Conservation (phyloP, 1,140 invertebrate genomes). For the Drosophila eugracilis region DNA sequence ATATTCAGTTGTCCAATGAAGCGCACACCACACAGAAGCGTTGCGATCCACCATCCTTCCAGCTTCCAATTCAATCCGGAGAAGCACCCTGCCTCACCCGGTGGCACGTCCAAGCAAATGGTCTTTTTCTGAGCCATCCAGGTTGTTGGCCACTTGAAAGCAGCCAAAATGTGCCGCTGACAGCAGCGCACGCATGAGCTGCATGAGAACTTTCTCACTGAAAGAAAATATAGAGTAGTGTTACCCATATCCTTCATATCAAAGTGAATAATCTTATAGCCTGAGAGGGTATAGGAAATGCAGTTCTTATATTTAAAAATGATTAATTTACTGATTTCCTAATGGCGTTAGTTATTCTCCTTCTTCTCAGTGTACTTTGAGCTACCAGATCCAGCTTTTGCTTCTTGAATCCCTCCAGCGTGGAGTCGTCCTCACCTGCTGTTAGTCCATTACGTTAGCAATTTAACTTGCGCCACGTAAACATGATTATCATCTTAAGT, state of each 20-base stretch:
- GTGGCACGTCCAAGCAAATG: conserved; percentile 54
- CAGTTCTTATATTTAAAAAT: too few relatives aligned
- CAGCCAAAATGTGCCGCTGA: conserved; percentile 67
- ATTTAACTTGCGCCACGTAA: conserved; percentile 83
- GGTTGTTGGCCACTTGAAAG: conserved; percentile 73
- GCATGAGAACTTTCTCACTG: conserved; percentile 28
- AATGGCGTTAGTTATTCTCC: background rate
- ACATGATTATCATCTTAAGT: conserved; percentile 83
- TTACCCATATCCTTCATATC: too few relatives aligned
- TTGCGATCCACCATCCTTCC: conserved; percentile 14
- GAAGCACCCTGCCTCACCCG: background rate
- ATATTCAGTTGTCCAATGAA: conserved; percentile 84
- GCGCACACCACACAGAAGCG: conserved; percentile 58
- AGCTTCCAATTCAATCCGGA: conserved; percentile 20
- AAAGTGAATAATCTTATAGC: too few relatives aligned
- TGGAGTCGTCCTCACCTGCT: conserved; percentile 62
- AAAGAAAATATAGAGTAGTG: background rate
- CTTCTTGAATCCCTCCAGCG: conserved; percentile 40
- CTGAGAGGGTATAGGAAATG: too few relatives aligned
- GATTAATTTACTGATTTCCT: background rate
- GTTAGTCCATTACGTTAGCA: conserved; percentile 82
- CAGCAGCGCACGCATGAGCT: conserved; percentile 63
- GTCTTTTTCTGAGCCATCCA: conserved; percentile 34
- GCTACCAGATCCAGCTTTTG: conserved; percentile 1
- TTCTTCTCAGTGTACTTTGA: background rate